These are phyloP conservation scores for Hypocryptadius cinnamomeus DNA, from an alignment of 2,113 vertebrate genomes.

Conservation along the genomic window DNA sequence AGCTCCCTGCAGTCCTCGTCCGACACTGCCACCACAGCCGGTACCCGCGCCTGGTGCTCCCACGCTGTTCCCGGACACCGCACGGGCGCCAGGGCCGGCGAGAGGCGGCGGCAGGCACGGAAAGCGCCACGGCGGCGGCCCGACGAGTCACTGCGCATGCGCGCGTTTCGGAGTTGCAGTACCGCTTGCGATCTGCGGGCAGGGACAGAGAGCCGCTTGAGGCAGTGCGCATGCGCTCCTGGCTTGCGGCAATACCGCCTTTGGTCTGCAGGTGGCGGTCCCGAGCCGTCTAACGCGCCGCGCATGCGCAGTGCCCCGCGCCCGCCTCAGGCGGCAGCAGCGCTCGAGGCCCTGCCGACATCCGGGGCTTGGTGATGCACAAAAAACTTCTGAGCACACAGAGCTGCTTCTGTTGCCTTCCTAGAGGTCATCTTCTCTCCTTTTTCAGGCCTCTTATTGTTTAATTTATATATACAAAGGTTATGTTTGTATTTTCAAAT, in stretches of 20 bases:
- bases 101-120: background rate
- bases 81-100: too few species aligned
- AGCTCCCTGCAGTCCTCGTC: background rate
- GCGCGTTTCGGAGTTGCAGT: accelerated
- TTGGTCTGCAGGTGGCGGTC: accelerated
- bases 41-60: background rate
- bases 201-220: accelerated
- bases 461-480: background rate
- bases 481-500: background rate
- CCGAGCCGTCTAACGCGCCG: background rate
- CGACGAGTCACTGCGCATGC: accelerated
- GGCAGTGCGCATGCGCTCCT: accelerated
- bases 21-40: background rate
- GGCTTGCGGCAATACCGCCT: accelerated
- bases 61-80: background rate
- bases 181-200: accelerated
- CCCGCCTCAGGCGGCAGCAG: too few species aligned
- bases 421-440: accelerated
- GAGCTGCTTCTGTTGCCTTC: background rate
- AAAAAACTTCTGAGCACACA: accelerated
- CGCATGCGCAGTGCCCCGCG: background rate
- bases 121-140: background rate
- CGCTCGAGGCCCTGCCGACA: accelerated
- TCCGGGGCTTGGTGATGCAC: accelerated
- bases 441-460: background rate